Percentiles rank a stretch among this genome's conserved stretches.
phyloP scores from a whole-genome alignment of 2,888 invertebrate genomes.

The Eupithecia insigniata region DNA sequence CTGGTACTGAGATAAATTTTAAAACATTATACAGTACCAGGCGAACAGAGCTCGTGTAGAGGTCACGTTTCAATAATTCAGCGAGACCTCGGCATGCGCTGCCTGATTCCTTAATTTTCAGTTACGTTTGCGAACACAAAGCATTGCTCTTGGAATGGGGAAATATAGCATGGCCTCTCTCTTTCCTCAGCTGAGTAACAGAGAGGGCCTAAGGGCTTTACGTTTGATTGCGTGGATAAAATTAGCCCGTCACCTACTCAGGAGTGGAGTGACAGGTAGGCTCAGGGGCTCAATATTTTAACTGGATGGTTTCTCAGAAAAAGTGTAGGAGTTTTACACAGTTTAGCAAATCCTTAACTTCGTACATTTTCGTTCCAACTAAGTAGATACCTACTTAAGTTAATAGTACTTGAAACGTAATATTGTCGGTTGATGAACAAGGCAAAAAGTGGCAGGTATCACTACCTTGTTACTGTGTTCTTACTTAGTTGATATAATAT shows the following conservation, averaged over 20 bases:
- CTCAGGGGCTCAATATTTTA: background rate
- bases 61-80: slow-evolving; percentile 69
- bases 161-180: slow-evolving; percentile 15
- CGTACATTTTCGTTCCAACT: too few species aligned
- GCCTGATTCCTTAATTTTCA: slow-evolving; percentile 46
- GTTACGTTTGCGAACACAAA: slow-evolving; percentile 2
- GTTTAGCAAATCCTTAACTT: too few species aligned
- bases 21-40: slow-evolving; percentile 50
- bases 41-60: slow-evolving; percentile 54
- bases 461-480: too few species aligned
- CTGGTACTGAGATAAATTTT: too few species aligned
- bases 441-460: too few species aligned
- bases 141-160: background rate
- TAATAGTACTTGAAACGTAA: too few species aligned
- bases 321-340: background rate
- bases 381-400: too few species aligned
- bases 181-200: slow-evolving; percentile 8
- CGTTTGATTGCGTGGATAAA: slow-evolving; percentile 13
- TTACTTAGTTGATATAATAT: too few species aligned
- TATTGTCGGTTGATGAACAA: too few species aligned
- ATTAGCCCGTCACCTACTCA: background rate
- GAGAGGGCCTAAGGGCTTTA: slow-evolving; percentile 1
- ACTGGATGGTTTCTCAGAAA: background rate
- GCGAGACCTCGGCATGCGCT: slow-evolving; percentile 45
- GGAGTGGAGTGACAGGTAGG: background rate